Evolutionary conservation across 2,888 invertebrate species (phyloP).

Genomic region (Pandemis cinnamomeana): DNA sequence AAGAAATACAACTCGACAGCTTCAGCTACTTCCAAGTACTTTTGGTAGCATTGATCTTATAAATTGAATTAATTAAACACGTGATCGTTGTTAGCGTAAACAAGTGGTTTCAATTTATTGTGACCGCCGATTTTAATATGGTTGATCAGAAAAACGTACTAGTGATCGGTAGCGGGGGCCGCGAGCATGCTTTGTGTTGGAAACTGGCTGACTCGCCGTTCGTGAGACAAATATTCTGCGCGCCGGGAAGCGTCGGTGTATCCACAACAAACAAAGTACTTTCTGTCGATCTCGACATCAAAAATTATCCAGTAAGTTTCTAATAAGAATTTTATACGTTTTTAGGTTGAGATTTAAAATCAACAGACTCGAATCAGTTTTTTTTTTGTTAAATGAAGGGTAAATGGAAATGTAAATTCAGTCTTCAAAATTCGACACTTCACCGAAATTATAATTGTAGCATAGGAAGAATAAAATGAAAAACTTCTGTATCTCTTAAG

Average conservation of each 20-base stretch:
- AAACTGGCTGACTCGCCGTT: constrained; percentile 92
- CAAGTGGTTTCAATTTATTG: constrained; percentile 36
- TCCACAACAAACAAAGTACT: constrained; percentile 87
- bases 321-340: constrained; percentile 6
- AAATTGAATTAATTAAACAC: constrained; percentile 47
- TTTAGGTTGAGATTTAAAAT: background rate
- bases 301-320: constrained; percentile 87
- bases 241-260: constrained; percentile 97
- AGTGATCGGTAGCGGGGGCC: constrained; percentile 96
- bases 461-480: too few relatives aligned
- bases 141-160: constrained; percentile 84
- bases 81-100: constrained; percentile 47
- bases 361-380: too few relatives aligned
- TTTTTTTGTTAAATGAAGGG: too few relatives aligned
- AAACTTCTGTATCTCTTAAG: too few relatives aligned
- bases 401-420: too few relatives aligned
- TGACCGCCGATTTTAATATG: constrained; percentile 53
- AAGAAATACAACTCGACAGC: background rate
- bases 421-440: too few relatives aligned
- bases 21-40: background rate
- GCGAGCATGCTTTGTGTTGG: constrained; percentile 98
- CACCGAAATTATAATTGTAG: too few relatives aligned
- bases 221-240: constrained; percentile 89
- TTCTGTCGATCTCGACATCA: constrained; percentile 86
- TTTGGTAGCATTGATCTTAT: background rate